Conservation (phyloP, 2,888 invertebrate species). For the Dolomedes plantarius region DNA sequence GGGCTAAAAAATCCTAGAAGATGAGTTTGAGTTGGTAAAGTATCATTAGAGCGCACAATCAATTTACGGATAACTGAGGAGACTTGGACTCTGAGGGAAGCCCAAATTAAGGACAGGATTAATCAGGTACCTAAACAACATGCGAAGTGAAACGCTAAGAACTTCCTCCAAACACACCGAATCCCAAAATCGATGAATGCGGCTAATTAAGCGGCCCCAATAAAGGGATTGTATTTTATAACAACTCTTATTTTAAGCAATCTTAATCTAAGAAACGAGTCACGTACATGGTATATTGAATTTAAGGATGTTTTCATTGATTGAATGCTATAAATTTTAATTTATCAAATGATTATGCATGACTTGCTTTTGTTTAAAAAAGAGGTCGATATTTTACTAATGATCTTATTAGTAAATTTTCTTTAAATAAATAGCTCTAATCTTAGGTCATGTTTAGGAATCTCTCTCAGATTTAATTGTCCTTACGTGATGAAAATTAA, state of each 20-base stretch:
- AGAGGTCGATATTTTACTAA: too few relatives aligned
- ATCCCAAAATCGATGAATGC: constrained; percentile 25
- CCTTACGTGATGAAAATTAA: too few relatives aligned
- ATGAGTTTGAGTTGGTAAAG: constrained; percentile 19
- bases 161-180: constrained; percentile 12
- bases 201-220: constrained; percentile 43
- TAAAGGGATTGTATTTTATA: constrained; percentile 43
- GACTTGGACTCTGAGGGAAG: constrained; percentile 22
- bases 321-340: too few relatives aligned
- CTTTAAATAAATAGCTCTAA: too few relatives aligned
- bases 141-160: constrained; percentile 14
- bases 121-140: constrained; percentile 49
- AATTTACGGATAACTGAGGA: constrained; percentile 53
- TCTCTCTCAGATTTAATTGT: too few relatives aligned
- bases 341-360: too few relatives aligned
- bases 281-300: background rate
- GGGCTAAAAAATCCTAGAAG: too few relatives aligned
- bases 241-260: constrained; percentile 17
- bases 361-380: too few relatives aligned
- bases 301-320: background rate
- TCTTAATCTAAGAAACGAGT: background rate
- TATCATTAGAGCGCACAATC: constrained; percentile 38
- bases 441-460: too few relatives aligned
- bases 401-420: too few relatives aligned
- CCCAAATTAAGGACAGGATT: constrained; percentile 38